Percentiles rank a stretch among this genome's conserved stretches.
Conservation (phyloP, 2,888 invertebrate genomes). For the Augochlorella aurata region DNA sequence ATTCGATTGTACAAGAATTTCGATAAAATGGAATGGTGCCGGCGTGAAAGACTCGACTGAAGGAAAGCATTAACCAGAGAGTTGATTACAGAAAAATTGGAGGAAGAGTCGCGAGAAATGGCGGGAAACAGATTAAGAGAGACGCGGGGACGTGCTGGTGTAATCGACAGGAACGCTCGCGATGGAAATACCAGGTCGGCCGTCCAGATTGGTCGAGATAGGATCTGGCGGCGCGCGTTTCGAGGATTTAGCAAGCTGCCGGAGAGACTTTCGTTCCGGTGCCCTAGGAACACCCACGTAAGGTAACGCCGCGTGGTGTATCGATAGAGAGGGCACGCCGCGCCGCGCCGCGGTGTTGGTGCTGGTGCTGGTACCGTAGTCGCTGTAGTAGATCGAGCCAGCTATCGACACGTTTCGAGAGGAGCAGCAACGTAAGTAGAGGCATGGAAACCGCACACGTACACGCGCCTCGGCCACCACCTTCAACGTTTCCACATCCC, state of each 20-base stretch:
- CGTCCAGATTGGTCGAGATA: slow-evolving; percentile 61
- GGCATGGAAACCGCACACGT: slow-evolving; percentile 32
- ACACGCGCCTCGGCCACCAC: slow-evolving; percentile 20
- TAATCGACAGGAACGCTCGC: slow-evolving; percentile 53
- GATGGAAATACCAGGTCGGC: slow-evolving; percentile 61
- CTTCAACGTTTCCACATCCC: slow-evolving; percentile 32
- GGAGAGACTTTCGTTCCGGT: slow-evolving; percentile 75
- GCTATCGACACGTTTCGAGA: slow-evolving; percentile 66
- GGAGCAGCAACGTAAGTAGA: slow-evolving; percentile 44
- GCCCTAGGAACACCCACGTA: slow-evolving; percentile 68
- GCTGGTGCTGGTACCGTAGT: slow-evolving; percentile 15
- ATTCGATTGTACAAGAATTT: too few relatives aligned
- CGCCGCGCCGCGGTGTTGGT: background rate
- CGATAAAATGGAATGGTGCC: too few relatives aligned
- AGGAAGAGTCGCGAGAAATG: slow-evolving; percentile 34
- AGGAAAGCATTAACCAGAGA: background rate
- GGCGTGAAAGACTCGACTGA: too few relatives aligned
- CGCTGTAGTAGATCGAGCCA: slow-evolving; percentile 53
- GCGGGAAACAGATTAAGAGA: slow-evolving; percentile 35
- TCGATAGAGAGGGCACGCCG: slow-evolving; percentile 59
- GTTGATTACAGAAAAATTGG: background rate
- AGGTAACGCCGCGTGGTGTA: slow-evolving; percentile 55
- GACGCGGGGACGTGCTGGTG: slow-evolving; percentile 14
- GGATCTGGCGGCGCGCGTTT: slow-evolving; percentile 70
- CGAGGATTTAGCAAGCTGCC: slow-evolving; percentile 73